Base-by-base conservation (phyloP, 2,797 vertebrate species). In the Lerista edwardsae region DNA sequence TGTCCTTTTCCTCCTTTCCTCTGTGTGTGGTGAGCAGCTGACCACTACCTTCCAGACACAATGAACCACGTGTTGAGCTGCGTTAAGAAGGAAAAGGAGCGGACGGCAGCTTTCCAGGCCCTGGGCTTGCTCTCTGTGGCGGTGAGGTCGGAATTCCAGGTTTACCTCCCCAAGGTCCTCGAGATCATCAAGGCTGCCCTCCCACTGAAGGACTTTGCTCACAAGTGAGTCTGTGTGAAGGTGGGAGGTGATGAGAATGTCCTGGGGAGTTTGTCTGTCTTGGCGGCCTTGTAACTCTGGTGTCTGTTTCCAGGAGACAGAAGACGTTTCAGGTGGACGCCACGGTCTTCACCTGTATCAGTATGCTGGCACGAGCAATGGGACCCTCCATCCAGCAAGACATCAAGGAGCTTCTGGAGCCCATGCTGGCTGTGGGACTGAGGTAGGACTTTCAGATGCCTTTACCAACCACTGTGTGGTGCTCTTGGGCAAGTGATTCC, bases 331-430 rank as follows among this genome's bases (percentile, higher is more conserved):
- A 99, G 93, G 99, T 99, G 82, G 99, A 99, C 29, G 98, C 99
- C 93, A 99, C 99, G 0, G 99, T 99, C 44, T 99, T 99, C 91
- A 99, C 98, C 17, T 99, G 98, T 83, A 98, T 99, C 89, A 99
- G 98, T 94, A 99, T 99, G 99, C 92, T 99, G 89, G 99, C 99
- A 14, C 96, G 99, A 88, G 98, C 99, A 14, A 97, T 99, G 98
- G 99, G 99, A 47, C 98, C 99, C 21, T 97, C 96, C 86, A 99
- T 99, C 88, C 98, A 99, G 75, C 98, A 99, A 87, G 99, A 99
- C 84, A 98, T 99, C 94, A 99, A 99, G 91, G 99, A 99, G 94
- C 97, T 99, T 74, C 95, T 99, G 90, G 99, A 99, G 88, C 99
- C 98, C 1, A 99, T 99, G 99, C 90, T 99, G 94, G 97, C 98